A percentile compares a stretch with the other conserved stretches of the same genome.
These are phyloP conservation scores for Melanotaenia boesemani DNA, from an alignment of 2,797 vertebrate species.

Conservation along the genomic window DNA sequence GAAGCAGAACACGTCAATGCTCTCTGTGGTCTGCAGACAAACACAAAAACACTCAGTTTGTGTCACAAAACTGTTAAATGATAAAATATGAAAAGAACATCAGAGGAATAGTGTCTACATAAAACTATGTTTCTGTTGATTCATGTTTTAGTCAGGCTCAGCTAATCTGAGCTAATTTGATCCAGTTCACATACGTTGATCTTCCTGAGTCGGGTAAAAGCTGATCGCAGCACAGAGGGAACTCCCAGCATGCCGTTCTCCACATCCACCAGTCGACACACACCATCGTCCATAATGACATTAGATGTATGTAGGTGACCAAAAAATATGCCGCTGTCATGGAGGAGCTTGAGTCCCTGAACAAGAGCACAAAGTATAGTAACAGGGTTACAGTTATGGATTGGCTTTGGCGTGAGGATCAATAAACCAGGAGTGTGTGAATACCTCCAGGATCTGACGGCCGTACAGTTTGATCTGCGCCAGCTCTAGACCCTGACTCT, in stretches of 20 bases:
- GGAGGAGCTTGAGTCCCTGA: slow-evolving; percentile 92
- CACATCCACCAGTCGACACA: slow-evolving; percentile 90
- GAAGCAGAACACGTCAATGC: slow-evolving; percentile 93
- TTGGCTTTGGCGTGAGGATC: not conserved
- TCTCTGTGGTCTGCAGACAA: slow-evolving; percentile 88
- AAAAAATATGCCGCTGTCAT: slow-evolving; percentile 91
- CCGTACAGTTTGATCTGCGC: slow-evolving; percentile 92
- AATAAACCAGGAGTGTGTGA: not conserved
- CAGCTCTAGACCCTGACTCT: slow-evolving; percentile 94
- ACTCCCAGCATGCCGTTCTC: slow-evolving; percentile 95
- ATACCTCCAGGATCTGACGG: slow-evolving; percentile 95
- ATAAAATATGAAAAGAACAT: not conserved
- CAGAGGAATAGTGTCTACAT: not conserved
- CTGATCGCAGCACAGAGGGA: slow-evolving; percentile 89
- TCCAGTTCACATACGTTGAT: slow-evolving; percentile 88
- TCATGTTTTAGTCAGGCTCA: not conserved
- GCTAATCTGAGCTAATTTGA: not conserved
- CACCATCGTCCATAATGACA: slow-evolving; percentile 90
- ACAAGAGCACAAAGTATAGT: slow-evolving; percentile 1
- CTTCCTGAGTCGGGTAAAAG: slow-evolving; percentile 92
- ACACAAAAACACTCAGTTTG: slow-evolving; percentile 11
- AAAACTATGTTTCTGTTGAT: not conserved
- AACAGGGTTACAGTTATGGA: not conserved
- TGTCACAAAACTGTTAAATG: not conserved
- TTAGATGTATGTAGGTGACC: slow-evolving; percentile 96